Conservation (phyloP, 2,797 vertebrate species). For the Anniella stebbinsi region DNA sequence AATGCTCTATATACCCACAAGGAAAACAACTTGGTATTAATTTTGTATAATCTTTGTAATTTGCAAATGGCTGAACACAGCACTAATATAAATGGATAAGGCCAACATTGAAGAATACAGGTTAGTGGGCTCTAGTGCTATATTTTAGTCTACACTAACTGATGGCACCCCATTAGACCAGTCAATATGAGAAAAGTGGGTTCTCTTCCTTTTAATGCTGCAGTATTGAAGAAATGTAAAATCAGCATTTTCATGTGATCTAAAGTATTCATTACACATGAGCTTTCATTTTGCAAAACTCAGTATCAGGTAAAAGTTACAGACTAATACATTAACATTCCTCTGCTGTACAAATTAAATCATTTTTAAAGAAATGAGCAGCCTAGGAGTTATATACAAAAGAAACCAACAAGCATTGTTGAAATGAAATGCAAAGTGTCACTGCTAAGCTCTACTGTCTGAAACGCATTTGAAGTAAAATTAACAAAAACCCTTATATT, state of each 20-base stretch:
- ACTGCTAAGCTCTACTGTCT: conserved; percentile 81
- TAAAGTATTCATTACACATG: conserved; percentile 83
- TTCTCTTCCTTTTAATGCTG: conserved; percentile 80
- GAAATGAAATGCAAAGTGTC: conserved; percentile 86
- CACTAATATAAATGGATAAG: conserved; percentile 69
- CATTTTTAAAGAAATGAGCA: conserved; percentile 91
- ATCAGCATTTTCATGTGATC: conserved; percentile 84
- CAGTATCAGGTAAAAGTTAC: conserved; percentile 87
- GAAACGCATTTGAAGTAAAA: conserved; percentile 85
- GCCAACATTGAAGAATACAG: conserved; percentile 63
- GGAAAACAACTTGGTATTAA: conserved; percentile 58
- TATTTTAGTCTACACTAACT: conserved; percentile 62
- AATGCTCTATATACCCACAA: conserved; percentile 64
- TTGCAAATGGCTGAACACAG: conserved; percentile 64
- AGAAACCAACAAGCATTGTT: conserved; percentile 86
- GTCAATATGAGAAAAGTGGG: conserved; percentile 77
- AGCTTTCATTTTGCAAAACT: conserved; percentile 85
- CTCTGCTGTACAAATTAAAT: conserved; percentile 95
- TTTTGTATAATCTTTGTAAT: conserved; percentile 66
- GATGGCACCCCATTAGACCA: conserved; percentile 77
- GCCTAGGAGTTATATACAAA: conserved; percentile 93
- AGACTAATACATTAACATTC: conserved; percentile 92
- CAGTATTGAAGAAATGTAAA: conserved; percentile 77
- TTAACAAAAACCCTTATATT: conserved; percentile 81
- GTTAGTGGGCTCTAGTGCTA: conserved; percentile 75